These are phyloP conservation scores for Sesamia inferens DNA, from an alignment of 2,888 invertebrate genomes.

Conservation along the genomic window DNA sequence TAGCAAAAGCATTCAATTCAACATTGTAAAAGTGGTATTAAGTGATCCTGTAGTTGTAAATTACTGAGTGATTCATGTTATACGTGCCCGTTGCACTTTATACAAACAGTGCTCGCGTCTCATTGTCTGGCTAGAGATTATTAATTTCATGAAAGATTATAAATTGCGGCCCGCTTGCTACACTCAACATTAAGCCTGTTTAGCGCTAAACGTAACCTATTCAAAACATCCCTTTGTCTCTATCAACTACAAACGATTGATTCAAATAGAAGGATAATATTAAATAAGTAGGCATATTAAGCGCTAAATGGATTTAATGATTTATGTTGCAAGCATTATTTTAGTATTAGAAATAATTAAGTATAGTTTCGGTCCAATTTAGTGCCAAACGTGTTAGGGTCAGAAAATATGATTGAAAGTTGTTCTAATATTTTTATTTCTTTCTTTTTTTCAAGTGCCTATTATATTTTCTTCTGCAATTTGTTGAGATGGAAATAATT, in stretches of 20 bases:
- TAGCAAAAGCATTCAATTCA: conserved; percentile 52
- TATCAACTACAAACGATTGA: no score
- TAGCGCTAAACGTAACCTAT: no score
- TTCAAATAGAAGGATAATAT: no score
- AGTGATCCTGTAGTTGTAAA: conserved; percentile 29
- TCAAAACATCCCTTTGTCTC: no score
- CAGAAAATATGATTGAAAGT: neutral
- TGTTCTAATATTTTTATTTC: neutral
- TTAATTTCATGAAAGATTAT: neutral
- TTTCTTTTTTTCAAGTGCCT: neutral
- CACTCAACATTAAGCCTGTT: no score
- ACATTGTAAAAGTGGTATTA: conserved; percentile 47
- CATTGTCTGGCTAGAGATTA: conserved; percentile 57
- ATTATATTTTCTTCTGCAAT: neutral
- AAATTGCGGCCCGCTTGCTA: neutral
- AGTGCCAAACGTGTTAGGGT: neutral
- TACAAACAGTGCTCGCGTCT: conserved; percentile 51
- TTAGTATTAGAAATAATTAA: neutral
- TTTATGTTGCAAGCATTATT: no score
- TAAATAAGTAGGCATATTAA: no score
- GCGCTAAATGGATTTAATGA: no score
- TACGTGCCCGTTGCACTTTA: conserved; percentile 54
- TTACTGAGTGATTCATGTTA: conserved; percentile 37
- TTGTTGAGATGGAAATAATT: neutral
- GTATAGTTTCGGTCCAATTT: neutral